Conservation (phyloP, 2,113 vertebrate genomes). For the Alethe diademata region DNA sequence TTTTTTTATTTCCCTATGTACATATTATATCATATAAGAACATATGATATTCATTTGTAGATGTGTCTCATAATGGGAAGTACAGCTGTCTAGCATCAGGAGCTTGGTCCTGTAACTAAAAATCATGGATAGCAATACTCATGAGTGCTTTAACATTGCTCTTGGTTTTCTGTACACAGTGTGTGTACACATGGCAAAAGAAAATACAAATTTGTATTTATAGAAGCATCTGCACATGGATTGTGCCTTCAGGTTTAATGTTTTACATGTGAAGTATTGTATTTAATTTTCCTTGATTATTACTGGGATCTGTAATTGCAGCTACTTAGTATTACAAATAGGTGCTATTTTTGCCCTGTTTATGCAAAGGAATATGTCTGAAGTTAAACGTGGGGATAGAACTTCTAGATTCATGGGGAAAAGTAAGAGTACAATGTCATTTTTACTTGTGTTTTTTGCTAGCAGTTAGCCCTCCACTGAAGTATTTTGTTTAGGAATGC, state of each 20-base stretch:
- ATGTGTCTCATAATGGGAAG: neutral
- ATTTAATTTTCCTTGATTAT: neutral
- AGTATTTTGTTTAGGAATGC: neutral
- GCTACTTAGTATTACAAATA: neutral
- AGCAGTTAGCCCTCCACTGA: neutral
- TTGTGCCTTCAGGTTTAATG: neutral
- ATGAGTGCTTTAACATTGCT: neutral
- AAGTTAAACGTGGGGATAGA: neutral
- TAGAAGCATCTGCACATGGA: neutral
- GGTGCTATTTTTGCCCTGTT: neutral
- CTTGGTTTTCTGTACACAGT: neutral
- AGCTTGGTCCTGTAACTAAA: neutral
- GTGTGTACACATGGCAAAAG: neutral
- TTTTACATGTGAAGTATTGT: neutral
- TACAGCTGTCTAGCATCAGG: neutral
- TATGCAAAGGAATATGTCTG: neutral
- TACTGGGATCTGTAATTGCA: neutral
- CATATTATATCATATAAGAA: neutral
- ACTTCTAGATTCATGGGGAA: neutral
- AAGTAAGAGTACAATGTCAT: neutral
- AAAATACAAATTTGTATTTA: neutral
- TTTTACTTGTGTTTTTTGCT: neutral
- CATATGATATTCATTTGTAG: neutral
- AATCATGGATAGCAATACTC: neutral
- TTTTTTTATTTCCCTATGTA: neutral